phyloP scores from a whole-genome alignment of 2,888 invertebrate species.

The Sphaerophoria taeniata region DNA sequence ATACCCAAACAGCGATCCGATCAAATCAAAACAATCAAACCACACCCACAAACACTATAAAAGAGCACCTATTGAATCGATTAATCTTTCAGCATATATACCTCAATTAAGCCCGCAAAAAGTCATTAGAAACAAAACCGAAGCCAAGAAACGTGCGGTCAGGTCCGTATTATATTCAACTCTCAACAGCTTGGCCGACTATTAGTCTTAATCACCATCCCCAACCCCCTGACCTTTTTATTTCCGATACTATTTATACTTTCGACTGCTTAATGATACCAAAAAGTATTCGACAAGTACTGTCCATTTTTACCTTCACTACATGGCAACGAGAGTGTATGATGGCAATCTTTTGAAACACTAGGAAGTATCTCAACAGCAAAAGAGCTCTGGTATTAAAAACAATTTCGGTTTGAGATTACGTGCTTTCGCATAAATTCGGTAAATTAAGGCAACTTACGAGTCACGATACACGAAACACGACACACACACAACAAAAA shows the following conservation, averaged over 20 bases:
- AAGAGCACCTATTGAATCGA: neutral
- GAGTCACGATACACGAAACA: too few relatives aligned
- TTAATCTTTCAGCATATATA: neutral
- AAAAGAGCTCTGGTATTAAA: neutral
- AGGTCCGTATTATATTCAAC: too few relatives aligned
- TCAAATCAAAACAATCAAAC: neutral
- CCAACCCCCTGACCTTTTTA: neutral
- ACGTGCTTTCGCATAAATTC: neutral
- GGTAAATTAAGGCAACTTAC: neutral
- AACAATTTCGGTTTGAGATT: neutral
- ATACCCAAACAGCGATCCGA: too few relatives aligned
- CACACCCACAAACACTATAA: neutral
- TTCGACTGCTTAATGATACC: neutral
- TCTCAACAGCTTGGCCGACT: neutral
- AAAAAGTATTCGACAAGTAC: neutral
- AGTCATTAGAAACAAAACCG: neutral
- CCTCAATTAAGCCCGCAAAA: neutral
- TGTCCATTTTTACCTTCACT: too few relatives aligned
- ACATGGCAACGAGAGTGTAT: too few relatives aligned
- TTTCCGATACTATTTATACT: neutral
- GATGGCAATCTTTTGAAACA: too few relatives aligned
- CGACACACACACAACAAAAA: too few relatives aligned
- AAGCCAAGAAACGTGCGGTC: neutral
- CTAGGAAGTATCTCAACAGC: neutral
- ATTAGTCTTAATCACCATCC: neutral